Base-by-base conservation (phyloP, 2,888 invertebrate genomes). In the Aradus depressus region DNA sequence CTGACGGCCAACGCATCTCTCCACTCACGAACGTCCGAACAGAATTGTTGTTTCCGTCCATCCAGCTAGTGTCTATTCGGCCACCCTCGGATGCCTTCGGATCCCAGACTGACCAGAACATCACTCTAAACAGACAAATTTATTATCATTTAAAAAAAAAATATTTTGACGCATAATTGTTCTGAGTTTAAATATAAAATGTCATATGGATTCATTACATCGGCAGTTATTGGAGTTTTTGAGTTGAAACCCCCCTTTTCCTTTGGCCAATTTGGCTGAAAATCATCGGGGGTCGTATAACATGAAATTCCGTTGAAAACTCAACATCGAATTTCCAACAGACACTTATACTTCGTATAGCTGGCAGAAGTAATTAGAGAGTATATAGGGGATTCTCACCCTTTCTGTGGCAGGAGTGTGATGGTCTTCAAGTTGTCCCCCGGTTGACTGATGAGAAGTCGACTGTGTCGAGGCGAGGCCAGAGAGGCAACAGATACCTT, bases 1-100 rank as follows among this genome's bases (percentile, higher is more conserved):
- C 86, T 62, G 77, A 80, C 3, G 88, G 87, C 84, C 84, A 86
- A n/a, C n/a, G n/a, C n/a, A n/a, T n/a, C n/a, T n/a, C n/a, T n/a
- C n/a, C n/a, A n/a, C n/a, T n/a, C 62, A 75, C 74, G 55, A 83
- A 69, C 32, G 69, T 68, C 1, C 62, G 59, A 47, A 69, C 64
- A 61, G 71, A 72, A 44, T 77, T 72, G 60, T 75, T 71, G 2
- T 72, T 68, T 10, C 87, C 89, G 68, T 87, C 85, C 81, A 88
- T 80, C 71, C 75, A 75, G 19, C 84, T 79, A 37, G 73, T 70
- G 65, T 81, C 79, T 59, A 88, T 77, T 57, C 75, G 75, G 6
- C 80, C 80, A 45, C 66, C 66, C 45, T 65, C 62, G 2, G 60
- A 60, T 48, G 59, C 59, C 14, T 66, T 65, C 18, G 68, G 67